These are phyloP conservation scores for Isaurus tuberculatus DNA, from an alignment of 92 coral and sea anemone species.

Conservation along the genomic window DNA sequence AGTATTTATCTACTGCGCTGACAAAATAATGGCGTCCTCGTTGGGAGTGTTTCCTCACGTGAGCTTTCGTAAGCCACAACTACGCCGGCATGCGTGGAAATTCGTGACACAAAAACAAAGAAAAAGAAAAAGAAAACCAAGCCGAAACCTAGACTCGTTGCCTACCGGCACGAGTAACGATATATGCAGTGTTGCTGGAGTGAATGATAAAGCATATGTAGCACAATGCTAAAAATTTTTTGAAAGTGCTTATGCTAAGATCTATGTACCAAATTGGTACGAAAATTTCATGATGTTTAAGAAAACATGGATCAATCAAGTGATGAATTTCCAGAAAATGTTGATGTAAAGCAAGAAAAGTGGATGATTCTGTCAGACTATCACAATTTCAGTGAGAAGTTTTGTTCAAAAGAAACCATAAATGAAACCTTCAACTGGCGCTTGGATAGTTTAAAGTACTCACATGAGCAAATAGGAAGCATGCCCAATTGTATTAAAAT, in stretches of 20 bases:
- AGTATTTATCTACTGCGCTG: too few species aligned
- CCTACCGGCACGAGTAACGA: too few species aligned
- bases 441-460: conserved; percentile 44
- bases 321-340: conserved; percentile 43
- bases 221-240: background rate
- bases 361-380: conserved; percentile 60
- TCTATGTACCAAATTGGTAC: background rate
- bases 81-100: too few species aligned
- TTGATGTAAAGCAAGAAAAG: conserved; percentile 25
- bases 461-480: conserved; percentile 53
- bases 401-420: background rate
- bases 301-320: conserved; percentile 9
- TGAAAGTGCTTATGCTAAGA: background rate
- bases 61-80: too few species aligned
- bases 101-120: too few species aligned
- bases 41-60: too few species aligned
- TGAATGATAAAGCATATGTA: background rate
- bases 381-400: conserved; percentile 38
- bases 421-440: conserved; percentile 41
- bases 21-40: too few species aligned
- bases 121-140: too few species aligned
- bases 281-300: conserved; percentile 22
- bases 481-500: conserved; percentile 64
- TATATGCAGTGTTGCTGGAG: too few species aligned
- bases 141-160: too few species aligned